phyloP scores from a whole-genome alignment of 2,113 vertebrate species.

The Clarias magur region DNA sequence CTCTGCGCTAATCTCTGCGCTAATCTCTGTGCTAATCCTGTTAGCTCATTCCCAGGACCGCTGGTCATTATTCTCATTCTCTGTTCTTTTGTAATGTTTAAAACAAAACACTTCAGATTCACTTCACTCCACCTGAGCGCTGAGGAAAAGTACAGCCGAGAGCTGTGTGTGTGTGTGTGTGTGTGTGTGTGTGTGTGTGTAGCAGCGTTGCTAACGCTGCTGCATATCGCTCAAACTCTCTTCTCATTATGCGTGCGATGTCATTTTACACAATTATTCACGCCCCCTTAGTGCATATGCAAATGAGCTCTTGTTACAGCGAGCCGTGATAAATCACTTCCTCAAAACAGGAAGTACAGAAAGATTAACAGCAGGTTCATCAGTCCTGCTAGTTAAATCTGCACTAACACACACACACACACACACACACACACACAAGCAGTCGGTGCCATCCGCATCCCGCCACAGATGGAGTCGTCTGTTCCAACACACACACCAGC shows the following conservation, averaged over 20 bases:
- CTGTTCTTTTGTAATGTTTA: neutral
- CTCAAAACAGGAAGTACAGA: neutral
- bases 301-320: neutral
- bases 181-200: neutral
- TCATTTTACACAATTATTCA: neutral
- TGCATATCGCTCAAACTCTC: neutral
- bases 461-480: constrained; percentile 24
- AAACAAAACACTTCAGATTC: neutral
- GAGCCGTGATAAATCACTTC: neutral
- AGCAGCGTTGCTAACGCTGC: neutral
- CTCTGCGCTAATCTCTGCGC: neutral
- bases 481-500: constrained; percentile 37
- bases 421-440: constrained; percentile 24
- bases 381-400: neutral
- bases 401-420: constrained; percentile 13
- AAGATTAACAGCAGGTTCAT: neutral
- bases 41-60: constrained; percentile 13
- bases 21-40: constrained; percentile 15
- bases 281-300: neutral
- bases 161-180: too few relatives aligned
- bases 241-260: neutral
- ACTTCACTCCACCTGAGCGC: neutral
- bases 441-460: constrained; percentile 9
- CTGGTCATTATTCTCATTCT: neutral
- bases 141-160: neutral